Evolutionary conservation across 2,888 invertebrate genomes (phyloP).

Genomic region (Perizoma flavofasciatum): DNA sequence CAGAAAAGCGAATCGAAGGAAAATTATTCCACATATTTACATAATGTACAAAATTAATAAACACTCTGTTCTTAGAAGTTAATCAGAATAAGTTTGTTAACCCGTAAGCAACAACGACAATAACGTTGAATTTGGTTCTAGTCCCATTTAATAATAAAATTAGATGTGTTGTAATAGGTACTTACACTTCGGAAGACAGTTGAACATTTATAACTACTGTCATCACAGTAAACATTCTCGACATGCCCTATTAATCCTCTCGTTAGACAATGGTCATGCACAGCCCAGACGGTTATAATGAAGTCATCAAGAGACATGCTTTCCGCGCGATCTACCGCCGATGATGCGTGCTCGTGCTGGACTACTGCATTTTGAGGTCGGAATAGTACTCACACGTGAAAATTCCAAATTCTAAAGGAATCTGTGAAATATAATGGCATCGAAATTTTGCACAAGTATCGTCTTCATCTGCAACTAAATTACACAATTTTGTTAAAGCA

Average conservation of each 20-base stretch:
- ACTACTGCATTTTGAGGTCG: slow-evolving; percentile 59
- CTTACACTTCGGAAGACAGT: slow-evolving; percentile 7
- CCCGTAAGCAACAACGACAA: slow-evolving; percentile 5
- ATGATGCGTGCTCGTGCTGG: slow-evolving; percentile 57
- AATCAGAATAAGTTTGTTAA: slow-evolving; percentile 12
- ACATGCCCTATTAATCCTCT: slow-evolving; percentile 38
- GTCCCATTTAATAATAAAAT: slow-evolving; percentile 1
- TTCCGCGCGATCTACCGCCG: slow-evolving; percentile 60
- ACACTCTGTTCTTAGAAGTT: slow-evolving; percentile 29
- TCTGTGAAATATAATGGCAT: neutral
- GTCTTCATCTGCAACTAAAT: neutral
- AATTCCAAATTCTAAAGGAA: slow-evolving; percentile 9
- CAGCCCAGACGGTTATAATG: slow-evolving; percentile 43
- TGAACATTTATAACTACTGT: slow-evolving; percentile 10
- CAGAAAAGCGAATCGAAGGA: too few relatives aligned
- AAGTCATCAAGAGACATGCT: slow-evolving; percentile 57
- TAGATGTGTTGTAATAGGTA: slow-evolving; percentile 1
- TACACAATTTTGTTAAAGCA: slow-evolving; percentile 6
- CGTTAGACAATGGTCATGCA: slow-evolving; percentile 42
- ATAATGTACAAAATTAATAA: slow-evolving; percentile 29
- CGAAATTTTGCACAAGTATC: neutral
- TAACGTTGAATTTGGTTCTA: slow-evolving; percentile 2
- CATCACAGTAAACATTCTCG: slow-evolving; percentile 25
- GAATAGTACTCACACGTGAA: slow-evolving; percentile 26
- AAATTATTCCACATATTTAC: slow-evolving; percentile 28